Evolutionary conservation across 2,797 vertebrate genomes (phyloP), one percentile per base, ranked within the genome.

Genomic region (Pangasius mekongensis): DNA sequence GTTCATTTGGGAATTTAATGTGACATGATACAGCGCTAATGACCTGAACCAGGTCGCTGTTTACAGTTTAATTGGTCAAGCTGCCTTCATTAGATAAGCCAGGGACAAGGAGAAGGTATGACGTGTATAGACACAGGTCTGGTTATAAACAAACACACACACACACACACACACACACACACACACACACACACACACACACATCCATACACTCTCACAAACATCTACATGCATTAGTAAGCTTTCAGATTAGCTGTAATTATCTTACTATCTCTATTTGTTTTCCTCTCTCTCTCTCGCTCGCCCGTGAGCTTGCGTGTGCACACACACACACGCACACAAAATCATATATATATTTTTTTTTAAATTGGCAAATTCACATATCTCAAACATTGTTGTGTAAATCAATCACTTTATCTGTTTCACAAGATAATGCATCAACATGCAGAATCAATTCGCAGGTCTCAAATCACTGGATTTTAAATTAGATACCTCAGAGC

Each of bases 191-290:
- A 27, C 13, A 54, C 11, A 16, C 14, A 20, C 16, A 76, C 24
- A 27, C 13, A 43, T 16, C 22, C 5, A 30, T 16, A 18, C n/a
- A 77, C 27, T 30, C 13, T 30, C 39, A 74, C 39, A 84, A 43
- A 67, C 47, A 30, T 49, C 27, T 52, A 64, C 77, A 22, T 52
- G 73, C 20, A 56, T 76, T 76, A 13, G 14, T 76, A 76, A n/a
- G 43, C 24, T n/a, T 49, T 76, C 39, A 49, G 73, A 13, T 76
- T 49, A 76, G 18, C 22, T 78, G n/a, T 56, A 10, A 30, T 78
- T 77, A 39, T 85, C 92, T 89, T 91, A 89, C 90, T 88, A 33
- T 58, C 54, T 54, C 49, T 78, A 13, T 52, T 30, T 78, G 24
- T 16, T 27, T 52, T 18, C 9, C 77, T 80, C 6, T 81, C n/a